A percentile compares a stretch with the other conserved stretches of the same genome.
These are phyloP conservation scores for Arizona elegans DNA, from an alignment of 2,113 vertebrate genomes.

Conservation along the genomic window DNA sequence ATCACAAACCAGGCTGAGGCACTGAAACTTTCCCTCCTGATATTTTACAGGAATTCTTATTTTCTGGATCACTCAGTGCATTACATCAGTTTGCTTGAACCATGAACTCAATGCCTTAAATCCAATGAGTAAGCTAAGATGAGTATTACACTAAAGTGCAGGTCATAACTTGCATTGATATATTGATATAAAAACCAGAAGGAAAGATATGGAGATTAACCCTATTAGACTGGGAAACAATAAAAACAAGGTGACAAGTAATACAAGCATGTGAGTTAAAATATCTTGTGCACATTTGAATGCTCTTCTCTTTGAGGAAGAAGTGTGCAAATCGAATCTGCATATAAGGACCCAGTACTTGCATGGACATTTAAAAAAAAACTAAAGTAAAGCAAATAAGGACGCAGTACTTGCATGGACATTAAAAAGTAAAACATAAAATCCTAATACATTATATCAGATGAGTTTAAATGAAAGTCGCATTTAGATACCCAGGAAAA, in stretches of 20 bases:
- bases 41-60: neutral
- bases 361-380: neutral
- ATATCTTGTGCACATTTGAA: neutral
- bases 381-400: neutral
- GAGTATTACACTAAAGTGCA: neutral
- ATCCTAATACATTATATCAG: neutral
- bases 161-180: neutral
- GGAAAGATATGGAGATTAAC: neutral
- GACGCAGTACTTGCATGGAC: neutral
- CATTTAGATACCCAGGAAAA: neutral
- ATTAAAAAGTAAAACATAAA: neutral
- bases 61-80: neutral
- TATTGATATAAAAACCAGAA: neutral
- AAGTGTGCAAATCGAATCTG: neutral
- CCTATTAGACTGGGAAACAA: neutral
- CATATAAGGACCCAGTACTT: neutral
- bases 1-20: neutral
- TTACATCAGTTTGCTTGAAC: neutral
- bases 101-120: neutral
- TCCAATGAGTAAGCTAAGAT: neutral
- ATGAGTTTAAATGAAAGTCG: neutral
- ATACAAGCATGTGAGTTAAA: neutral
- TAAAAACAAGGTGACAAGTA: neutral
- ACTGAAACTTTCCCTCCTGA: neutral
- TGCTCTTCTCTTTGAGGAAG: neutral